A percentile compares a stretch with the other conserved stretches of the same genome.
These are phyloP conservation scores for Tyto alba DNA, from an alignment of 2,113 vertebrate species.

Conservation along the genomic window DNA sequence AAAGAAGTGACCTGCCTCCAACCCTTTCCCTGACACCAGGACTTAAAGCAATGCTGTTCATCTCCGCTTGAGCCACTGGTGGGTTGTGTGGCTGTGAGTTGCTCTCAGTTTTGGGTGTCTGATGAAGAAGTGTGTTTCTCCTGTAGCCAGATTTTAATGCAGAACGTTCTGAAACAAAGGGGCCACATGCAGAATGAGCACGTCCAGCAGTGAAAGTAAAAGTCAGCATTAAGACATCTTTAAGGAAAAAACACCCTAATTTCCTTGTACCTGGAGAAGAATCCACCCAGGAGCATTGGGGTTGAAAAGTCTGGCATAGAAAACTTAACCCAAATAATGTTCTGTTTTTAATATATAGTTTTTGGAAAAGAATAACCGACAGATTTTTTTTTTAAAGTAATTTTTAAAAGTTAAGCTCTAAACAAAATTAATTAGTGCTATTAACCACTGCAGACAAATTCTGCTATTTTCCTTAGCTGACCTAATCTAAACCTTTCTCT, in stretches of 20 bases:
- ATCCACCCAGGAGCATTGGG: rapidly evolving
- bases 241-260: not conserved
- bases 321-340: not conserved
- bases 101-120: not conserved
- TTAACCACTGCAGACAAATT: not conserved
- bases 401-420: not conserved
- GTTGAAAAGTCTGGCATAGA: not conserved
- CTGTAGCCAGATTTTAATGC: not conserved
- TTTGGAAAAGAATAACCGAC: not conserved
- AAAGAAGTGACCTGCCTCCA: not conserved
- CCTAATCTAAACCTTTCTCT: not conserved
- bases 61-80: not conserved
- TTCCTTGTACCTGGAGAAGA: not conserved
- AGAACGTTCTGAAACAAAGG: not conserved
- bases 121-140: not conserved
- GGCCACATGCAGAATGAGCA: not conserved
- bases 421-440: not conserved
- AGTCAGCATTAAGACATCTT: not conserved
- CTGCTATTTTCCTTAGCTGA: not conserved
- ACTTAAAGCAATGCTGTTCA: not conserved
- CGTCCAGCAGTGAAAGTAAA: not conserved
- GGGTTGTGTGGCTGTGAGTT: not conserved
- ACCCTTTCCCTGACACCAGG: not conserved
- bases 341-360: not conserved
- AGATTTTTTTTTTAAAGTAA: not conserved